phyloP scores from a whole-genome alignment of 2,797 vertebrate species.

The Allobates femoralis region DNA sequence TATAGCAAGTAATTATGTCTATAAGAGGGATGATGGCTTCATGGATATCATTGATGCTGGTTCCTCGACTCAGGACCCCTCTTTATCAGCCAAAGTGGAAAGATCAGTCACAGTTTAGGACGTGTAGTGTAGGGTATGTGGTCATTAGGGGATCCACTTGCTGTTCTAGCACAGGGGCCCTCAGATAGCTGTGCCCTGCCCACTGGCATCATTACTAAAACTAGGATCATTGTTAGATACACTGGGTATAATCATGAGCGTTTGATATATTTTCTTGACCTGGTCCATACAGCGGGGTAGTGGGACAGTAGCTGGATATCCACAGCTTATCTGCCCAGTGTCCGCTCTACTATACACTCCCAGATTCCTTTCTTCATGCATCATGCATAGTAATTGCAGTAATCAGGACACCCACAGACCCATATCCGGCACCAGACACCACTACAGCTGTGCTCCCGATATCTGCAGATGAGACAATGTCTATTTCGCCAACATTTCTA shows the following conservation, averaged over 20 bases:
- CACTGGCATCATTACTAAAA: too few relatives aligned
- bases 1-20: background rate
- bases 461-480: slow-evolving; percentile 33
- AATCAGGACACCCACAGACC: background rate
- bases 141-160: background rate
- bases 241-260: too few relatives aligned
- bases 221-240: too few relatives aligned
- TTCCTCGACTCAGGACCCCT: too few relatives aligned
- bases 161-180: background rate
- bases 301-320: background rate
- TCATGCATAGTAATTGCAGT: slow-evolving; percentile 33
- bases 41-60: background rate
- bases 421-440: accelerated
- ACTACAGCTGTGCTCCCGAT: background rate
- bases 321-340: background rate
- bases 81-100: too few relatives aligned
- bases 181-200: background rate
- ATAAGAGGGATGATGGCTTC: background rate
- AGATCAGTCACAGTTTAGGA: too few relatives aligned
- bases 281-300: background rate
- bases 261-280: too few relatives aligned
- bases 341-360: background rate
- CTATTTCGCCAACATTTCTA: slow-evolving; percentile 8
- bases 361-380: slow-evolving; percentile 39
- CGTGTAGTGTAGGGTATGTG: background rate